Conservation (phyloP, 2,797 vertebrate genomes). For the Micrastur ruficollis region DNA sequence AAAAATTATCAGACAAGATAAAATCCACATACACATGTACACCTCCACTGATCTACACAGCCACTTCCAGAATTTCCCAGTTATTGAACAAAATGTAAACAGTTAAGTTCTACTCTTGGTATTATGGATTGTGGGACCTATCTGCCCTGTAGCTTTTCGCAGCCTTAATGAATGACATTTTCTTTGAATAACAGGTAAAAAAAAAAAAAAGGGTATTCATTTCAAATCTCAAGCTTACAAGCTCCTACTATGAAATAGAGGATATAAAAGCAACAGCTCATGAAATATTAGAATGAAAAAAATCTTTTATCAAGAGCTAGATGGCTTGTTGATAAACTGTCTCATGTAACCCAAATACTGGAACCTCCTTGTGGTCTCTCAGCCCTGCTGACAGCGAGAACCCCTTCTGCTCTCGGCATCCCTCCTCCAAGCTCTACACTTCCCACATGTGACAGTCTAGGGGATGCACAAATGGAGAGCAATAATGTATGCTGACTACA, state of each 20-base stretch:
- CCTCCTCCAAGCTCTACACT: background rate
- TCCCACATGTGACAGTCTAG: background rate
- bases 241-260: background rate
- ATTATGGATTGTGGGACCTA: background rate
- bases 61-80: background rate
- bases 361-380: background rate
- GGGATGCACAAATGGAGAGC: background rate
- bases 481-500: too few relatives aligned
- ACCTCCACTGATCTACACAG: background rate
- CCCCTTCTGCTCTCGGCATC: background rate
- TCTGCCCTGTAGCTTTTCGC: background rate
- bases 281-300: background rate
- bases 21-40: rapidly evolving
- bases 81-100: background rate
- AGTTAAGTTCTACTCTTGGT: background rate
- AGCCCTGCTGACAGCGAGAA: background rate
- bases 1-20: background rate
- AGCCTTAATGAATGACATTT: background rate
- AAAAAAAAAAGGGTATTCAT: background rate
- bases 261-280: background rate
- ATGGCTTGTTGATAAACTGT: background rate
- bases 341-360: background rate
- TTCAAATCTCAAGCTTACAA: background rate
- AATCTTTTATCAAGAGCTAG: background rate
- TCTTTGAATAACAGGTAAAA: background rate